Evolutionary conservation across 2,113 vertebrate species (phyloP), one percentile per base, ranked within the genome.

Genomic region (Ovibos moschatus): DNA sequence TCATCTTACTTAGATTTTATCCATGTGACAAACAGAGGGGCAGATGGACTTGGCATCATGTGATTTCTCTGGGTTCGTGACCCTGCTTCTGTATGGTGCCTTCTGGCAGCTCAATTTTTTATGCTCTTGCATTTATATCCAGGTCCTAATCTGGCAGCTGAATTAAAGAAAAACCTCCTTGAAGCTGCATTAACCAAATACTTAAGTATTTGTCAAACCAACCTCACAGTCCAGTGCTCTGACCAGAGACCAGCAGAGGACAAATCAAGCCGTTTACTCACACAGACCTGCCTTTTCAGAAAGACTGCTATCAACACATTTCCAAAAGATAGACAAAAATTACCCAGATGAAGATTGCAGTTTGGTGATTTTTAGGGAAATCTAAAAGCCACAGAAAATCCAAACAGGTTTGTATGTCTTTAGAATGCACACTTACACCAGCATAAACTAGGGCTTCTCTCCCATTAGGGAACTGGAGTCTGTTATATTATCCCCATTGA

Each of bases 401-500:
- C 45, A 96, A 78, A 57, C 0, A 2, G 84, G 84, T 97, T 87
- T 96, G 67, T 74, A 90, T 92, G 67, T 89, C 93, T 95, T 97
- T 93, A 96, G 95, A 96, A 95, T 76, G 81, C 33, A 78, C 33
- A 90, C 71, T 95, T 95, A 85, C 57, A 85, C 50, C 57, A 71
- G 84, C 92, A 57, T 36, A 89, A 96, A 95, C 17, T 94, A 94
- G 36, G 47, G 53, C 53, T 97, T 96, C 93, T 88, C 92, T 98
- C 94, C 94, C 97, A 94, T 93, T 95, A 95, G 98, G 98, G 94
- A 98, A 93, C 83, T 93, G 93, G 93, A 98, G 89, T 97, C 95
- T 97, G 97, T 96, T 92, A 93, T 95, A 95, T 97, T 97, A 98
- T 98, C 96, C 98, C 96, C 95, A 97, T 86, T 95, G 97, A 97